Base-by-base conservation (phyloP, 1,140 invertebrate genomes). In the Leptopilina clavipes region DNA sequence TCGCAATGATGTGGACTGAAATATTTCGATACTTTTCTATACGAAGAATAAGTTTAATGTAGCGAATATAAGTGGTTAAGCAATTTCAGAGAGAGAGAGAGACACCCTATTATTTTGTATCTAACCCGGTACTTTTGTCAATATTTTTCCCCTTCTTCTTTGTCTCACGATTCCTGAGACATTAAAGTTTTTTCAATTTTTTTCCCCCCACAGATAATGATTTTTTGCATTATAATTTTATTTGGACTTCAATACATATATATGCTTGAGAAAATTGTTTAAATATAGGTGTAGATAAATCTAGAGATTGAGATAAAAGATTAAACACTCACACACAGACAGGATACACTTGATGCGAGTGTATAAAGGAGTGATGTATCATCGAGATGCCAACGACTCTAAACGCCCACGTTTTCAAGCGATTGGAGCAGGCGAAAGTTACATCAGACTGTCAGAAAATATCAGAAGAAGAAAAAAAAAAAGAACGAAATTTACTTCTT, bases 1-100 rank as follows among this genome's bases (percentile, higher is more conserved):
- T 65, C 59, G 7, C 5, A 65, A 37, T 65, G 25, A 22, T n/a
- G 59, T 65, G 59, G 11, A 31, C 59, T 65, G 11, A 65, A 65
- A 65, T 31, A 14, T 31, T 65, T 31, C 59, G 25, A 65, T 65
- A 65, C 59, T 31, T 14, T 44, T 2, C 17, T 40, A 22, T 45
- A 18, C 52, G 73, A 43, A 78, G 78, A 82, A 82, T 81, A 76
- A 80, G 82, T 84, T 84, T 81, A 84, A 84, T 84, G 82, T 79
- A 79, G 77, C 81, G 79, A 81, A 76, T 78, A 82, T 82, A 84
- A 84, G 81, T 84, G 73, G 56, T 43, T 72, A 59, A 77, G 71
- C 65, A 81, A 77, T 76, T 71, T 71, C 9, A 40, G 37, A 40
- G 37, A 56, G 11, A 65, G n/a, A 65, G 31, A 37, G 59, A 14